Percentiles rank a stretch among this genome's conserved stretches.
phyloP scores from a whole-genome alignment of 2,113 vertebrate genomes.

The Ceyx melanurus region DNA sequence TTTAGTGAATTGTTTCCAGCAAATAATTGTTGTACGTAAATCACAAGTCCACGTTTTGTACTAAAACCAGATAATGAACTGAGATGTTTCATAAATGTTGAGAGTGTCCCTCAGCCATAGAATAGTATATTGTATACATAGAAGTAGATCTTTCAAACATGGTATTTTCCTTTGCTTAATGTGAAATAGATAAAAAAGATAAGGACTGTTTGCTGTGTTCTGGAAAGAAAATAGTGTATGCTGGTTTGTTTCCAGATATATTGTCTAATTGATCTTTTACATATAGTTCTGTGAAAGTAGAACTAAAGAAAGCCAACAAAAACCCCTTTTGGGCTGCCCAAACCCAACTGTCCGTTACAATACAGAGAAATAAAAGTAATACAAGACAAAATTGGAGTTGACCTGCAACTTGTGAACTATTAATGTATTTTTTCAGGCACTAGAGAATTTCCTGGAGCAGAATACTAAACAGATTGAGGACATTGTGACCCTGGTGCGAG shows the following conservation, averaged over 20 bases:
- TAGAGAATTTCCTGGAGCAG: constrained; percentile 80
- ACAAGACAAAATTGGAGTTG: not conserved
- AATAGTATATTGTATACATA: not conserved
- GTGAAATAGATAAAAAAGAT: not conserved
- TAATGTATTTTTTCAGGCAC: constrained; percentile 69
- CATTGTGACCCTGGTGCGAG: constrained; percentile 84
- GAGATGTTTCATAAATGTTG: not conserved
- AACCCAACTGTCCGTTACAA: not conserved
- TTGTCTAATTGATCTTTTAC: not conserved
- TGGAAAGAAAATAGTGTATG: not conserved
- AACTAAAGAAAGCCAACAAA: not conserved
- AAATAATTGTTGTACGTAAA: not conserved
- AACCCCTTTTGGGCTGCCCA: too few species aligned
- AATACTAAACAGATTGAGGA: constrained; percentile 89
- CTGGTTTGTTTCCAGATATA: not conserved
- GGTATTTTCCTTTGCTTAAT: not conserved
- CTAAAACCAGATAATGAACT: not conserved
- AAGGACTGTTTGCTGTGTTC: not conserved
- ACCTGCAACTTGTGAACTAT: not conserved
- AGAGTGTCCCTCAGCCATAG: not conserved
- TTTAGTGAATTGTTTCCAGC: not conserved
- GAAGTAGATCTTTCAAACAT: not conserved
- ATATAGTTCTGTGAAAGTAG: not conserved
- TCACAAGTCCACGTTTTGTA: not conserved
- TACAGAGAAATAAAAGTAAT: not conserved